Percentiles rank a stretch among this genome's conserved stretches.
Conservation (phyloP, 53 echinoderm and acorn worm species). For the Zoroaster sp. region DNA sequence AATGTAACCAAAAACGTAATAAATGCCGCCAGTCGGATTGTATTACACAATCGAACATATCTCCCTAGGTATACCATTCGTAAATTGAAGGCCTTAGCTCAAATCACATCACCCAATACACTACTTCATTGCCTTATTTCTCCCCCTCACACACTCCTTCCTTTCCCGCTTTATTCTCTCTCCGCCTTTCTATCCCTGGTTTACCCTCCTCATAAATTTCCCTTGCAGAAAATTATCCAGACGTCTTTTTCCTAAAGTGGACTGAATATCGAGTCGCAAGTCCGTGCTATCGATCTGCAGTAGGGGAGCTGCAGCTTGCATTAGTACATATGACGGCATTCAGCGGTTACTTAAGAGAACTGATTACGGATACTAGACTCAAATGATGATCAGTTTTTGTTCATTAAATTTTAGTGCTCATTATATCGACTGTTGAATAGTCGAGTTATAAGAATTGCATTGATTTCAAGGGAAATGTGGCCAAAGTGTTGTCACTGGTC, state of each 20-base stretch:
- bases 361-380: neutral
- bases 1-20: conserved; percentile 43
- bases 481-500: too few species aligned
- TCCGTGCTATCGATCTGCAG: conserved; percentile 11
- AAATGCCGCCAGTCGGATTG: conserved; percentile 6
- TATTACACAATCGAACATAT: conserved; percentile 15
- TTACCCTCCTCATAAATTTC: neutral
- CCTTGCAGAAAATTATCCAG: neutral
- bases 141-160: neutral
- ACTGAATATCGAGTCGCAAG: conserved; percentile 36
- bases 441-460: too few species aligned
- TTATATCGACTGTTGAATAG: too few species aligned
- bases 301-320: neutral
- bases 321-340: neutral
- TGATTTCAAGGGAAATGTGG: too few species aligned
- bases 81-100: neutral
- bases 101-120: neutral
- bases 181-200: neutral
- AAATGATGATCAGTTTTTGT: too few species aligned
- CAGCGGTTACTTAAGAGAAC: neutral
- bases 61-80: neutral
- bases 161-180: neutral
- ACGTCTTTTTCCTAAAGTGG: conserved; percentile 11
- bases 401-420: too few species aligned
- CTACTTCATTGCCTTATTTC: neutral